phyloP scores from a whole-genome alignment of 2,113 vertebrate species.

The Setophaga coronata region DNA sequence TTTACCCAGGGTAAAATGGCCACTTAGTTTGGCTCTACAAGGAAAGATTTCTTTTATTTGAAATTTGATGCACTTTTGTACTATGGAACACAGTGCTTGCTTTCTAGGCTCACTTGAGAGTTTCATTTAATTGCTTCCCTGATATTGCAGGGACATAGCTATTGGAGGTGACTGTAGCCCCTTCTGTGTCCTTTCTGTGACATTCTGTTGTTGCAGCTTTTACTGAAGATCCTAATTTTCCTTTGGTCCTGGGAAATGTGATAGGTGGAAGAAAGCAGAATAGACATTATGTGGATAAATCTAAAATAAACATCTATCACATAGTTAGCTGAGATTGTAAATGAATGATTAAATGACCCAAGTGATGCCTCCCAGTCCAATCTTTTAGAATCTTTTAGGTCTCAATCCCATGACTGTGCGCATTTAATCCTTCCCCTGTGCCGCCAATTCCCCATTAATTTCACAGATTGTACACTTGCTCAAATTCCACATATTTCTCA shows the following conservation, averaged over 20 bases:
- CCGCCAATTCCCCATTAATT: slow-evolving; percentile 5
- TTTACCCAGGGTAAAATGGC: neutral
- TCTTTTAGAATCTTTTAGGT: neutral
- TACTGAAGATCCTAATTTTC: neutral
- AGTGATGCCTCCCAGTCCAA: neutral
- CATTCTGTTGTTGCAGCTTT: neutral
- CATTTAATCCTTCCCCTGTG: neutral
- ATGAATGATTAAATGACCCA: neutral
- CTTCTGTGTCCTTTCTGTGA: neutral
- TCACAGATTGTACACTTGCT: neutral
- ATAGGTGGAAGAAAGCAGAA: neutral
- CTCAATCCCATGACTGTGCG: neutral
- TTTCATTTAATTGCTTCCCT: neutral
- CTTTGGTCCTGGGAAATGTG: neutral
- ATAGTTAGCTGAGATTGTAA: neutral
- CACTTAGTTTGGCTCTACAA: neutral
- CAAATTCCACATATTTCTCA: slow-evolving; percentile 24
- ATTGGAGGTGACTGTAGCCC: neutral
- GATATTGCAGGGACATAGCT: neutral
- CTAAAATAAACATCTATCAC: neutral
- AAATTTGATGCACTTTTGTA: neutral
- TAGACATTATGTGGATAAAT: neutral
- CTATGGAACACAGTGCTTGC: neutral
- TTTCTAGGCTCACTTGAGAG: neutral
- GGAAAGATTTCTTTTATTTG: neutral